Evolutionary conservation across 1,140 invertebrate species (phyloP).

Genomic region (Vollenhovia emeryi): DNA sequence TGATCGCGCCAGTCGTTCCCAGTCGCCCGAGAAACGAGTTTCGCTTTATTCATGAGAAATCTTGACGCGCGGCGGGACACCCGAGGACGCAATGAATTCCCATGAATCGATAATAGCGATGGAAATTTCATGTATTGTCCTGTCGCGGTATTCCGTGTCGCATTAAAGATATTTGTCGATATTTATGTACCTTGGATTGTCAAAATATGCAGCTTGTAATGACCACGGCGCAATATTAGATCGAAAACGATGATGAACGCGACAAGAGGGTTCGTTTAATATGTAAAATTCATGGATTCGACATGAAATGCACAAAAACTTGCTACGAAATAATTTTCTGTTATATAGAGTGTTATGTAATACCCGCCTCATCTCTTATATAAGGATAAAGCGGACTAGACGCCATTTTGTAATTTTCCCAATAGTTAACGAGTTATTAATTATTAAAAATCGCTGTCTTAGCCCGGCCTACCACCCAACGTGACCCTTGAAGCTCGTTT

Average conservation of each 20-base stretch:
- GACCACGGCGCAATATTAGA: not conserved
- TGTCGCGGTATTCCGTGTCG: not conserved
- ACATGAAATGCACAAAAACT: not conserved
- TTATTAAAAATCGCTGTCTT: no score
- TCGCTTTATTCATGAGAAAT: slow-evolving; percentile 62
- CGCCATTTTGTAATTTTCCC: no score
- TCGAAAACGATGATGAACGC: not conserved
- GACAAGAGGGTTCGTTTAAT: not conserved
- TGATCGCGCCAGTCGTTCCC: slow-evolving; percentile 36
- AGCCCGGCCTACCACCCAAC: no score
- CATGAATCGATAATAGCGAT: slow-evolving; percentile 48
- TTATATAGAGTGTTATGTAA: no score
- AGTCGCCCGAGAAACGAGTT: slow-evolving; percentile 46
- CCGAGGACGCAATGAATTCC: slow-evolving; percentile 33
- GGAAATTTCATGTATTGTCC: slow-evolving; percentile 46
- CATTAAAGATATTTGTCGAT: not conserved
- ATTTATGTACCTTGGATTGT: not conserved
- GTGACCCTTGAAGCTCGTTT: no score
- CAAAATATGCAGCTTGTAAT: not conserved
- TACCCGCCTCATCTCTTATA: no score
- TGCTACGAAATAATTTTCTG: no score
- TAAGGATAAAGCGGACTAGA: no score
- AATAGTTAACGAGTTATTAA: no score
- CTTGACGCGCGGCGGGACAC: slow-evolving; percentile 6
- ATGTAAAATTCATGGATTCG: not conserved